These are phyloP conservation scores for Ricordea florida DNA, from an alignment of 92 coral and sea anemone genomes.

Conservation along the genomic window DNA sequence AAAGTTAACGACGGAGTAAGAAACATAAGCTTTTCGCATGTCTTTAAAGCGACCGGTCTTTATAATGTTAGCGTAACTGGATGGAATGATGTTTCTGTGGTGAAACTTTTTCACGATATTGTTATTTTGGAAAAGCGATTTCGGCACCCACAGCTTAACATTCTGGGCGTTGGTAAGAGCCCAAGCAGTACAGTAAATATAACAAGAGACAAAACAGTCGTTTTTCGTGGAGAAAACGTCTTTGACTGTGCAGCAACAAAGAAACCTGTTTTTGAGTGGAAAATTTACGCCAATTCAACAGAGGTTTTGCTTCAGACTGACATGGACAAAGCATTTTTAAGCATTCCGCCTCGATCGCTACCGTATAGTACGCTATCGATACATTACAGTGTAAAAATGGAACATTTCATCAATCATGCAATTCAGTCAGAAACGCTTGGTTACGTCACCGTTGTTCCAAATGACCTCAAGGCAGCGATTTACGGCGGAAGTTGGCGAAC, in stretches of 20 bases:
- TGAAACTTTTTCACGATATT: background rate
- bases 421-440: conserved; percentile 27
- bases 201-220: conserved; percentile 14
- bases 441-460: conserved; percentile 39
- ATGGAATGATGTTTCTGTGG: conserved; percentile 50
- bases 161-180: conserved; percentile 32
- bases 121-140: conserved; percentile 45
- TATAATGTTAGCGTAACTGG: conserved; percentile 26
- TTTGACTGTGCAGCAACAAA: conserved; percentile 66
- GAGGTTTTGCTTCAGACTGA: background rate
- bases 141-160: conserved; percentile 45
- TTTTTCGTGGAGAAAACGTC: conserved; percentile 13
- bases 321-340: conserved; percentile 31
- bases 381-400: conserved; percentile 51
- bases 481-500: conserved; percentile 60
- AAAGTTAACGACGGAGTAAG: background rate
- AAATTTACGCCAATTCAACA: background rate
- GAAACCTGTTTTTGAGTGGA: conserved; percentile 58
- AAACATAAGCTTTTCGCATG: conserved; percentile 13
- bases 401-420: conserved; percentile 14
- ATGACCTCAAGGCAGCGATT: conserved; percentile 40
- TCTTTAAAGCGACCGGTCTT: background rate
- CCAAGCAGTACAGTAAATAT: conserved; percentile 2
- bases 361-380: conserved; percentile 45
- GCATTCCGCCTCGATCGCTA: conserved; percentile 51